Base-by-base conservation (phyloP, 92 coral and sea anemone species). In the Plumapathes pennacea region DNA sequence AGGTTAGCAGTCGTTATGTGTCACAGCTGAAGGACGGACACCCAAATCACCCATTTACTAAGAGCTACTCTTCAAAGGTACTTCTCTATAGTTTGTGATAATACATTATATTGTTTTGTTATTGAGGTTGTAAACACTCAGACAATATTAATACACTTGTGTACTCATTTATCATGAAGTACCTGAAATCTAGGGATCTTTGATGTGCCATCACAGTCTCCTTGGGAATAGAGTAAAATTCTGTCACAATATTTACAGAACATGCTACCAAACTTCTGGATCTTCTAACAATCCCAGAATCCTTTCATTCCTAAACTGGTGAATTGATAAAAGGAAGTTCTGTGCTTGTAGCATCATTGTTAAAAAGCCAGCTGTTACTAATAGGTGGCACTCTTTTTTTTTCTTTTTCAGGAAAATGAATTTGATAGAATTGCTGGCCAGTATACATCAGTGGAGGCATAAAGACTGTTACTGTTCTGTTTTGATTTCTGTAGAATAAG, bases 21-120 rank as follows among this genome's bases (percentile, higher is more conserved):
- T 92, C 98, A 4, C 98, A 92, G 51, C 71, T 92, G 32, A 92
- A 92, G 38, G 89, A 90, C 38, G 85, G 89, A 3, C 96, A 92
- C 46, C 96, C 98, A n/a, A 60, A 76, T 28, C 85, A 92, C 54
- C 67, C 86, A 20, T 84, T 92, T 53, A 92, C 96, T 15, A 81
- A 63, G 65, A 94, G 88, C 45, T 84, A 80, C 25, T 73, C 51
- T 3, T 56, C 66, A 37, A 92, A 92, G 98, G 98, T 92, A 76
- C 4, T 4, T 22, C 4, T 19, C 29, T 25, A 24, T 32, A 13
- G 22, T 34, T 8, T 30, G 20, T 49, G 3, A 2, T 8, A 30
- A 20, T 18, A 18, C 12, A 13, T 18, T 18, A 5, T 6, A 0
- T 6, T 6, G 62, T 46, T 2, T 13, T 5, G 11, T 62, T 21